Conservation (phyloP, 1,140 invertebrate genomes). For the Saccostrea echinata region DNA sequence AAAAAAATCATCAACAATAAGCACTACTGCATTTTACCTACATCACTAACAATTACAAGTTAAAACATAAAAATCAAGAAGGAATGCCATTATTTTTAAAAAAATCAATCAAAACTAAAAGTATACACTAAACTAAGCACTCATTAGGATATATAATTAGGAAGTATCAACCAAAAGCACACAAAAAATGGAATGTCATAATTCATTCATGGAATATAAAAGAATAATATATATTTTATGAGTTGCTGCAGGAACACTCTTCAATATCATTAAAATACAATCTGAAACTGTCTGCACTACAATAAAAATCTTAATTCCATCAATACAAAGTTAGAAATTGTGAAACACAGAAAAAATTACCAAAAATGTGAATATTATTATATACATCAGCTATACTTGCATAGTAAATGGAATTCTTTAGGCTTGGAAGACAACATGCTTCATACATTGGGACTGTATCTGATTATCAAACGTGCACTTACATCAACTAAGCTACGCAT, state of each 20-base stretch:
- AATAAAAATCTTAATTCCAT: background rate
- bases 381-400: background rate
- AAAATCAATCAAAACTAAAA: background rate
- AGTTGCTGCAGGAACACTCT: background rate
- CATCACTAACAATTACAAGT: no score
- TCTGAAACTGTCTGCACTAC: background rate
- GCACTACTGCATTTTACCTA: no score
- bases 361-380: background rate
- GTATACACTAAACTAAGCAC: background rate
- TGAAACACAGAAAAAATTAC: background rate
- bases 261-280: slow-evolving; percentile 1
- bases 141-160: background rate
- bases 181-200: slow-evolving; percentile 9
- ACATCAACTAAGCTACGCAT: background rate
- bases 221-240: background rate
- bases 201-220: background rate
- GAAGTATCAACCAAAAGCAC: background rate
- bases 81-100: background rate
- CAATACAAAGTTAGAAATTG: slow-evolving; percentile 1
- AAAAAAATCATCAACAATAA: no score
- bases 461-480: background rate
- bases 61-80: background rate
- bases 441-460: slow-evolving; percentile 3
- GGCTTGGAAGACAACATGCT: background rate
- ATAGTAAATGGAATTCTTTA: slow-evolving; percentile 23